phyloP scores from a whole-genome alignment of 2,113 vertebrate genomes.

The Galbula dea region DNA sequence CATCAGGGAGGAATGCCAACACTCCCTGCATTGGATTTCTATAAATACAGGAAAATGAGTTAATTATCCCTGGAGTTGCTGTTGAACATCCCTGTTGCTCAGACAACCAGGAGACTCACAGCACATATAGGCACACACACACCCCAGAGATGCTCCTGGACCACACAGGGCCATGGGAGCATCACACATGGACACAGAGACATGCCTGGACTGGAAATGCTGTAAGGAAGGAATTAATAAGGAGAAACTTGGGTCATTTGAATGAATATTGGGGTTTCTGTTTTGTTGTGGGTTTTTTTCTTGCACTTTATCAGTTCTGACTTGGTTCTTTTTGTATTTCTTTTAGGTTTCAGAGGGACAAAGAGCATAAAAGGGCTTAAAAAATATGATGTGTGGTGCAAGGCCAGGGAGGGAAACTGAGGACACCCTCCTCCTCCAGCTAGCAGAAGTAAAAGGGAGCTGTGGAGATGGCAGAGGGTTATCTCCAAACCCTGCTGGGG shows the following conservation, averaged over 20 bases:
- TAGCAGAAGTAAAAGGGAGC: neutral
- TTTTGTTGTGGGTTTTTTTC: neutral
- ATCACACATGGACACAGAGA: neutral
- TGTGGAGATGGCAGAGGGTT: neutral
- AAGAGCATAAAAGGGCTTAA: neutral
- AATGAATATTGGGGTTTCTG: neutral
- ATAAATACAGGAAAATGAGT: conserved; percentile 51
- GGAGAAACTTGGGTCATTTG: neutral
- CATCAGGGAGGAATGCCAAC: neutral
- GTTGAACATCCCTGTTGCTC: conserved; percentile 39
- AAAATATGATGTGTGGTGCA: neutral
- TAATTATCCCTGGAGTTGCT: conserved; percentile 39
- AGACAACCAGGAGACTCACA: neutral
- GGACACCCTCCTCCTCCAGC: neutral
- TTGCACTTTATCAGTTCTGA: neutral
- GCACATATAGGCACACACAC: neutral
- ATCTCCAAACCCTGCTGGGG: neutral
- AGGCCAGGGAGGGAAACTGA: neutral
- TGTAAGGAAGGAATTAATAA: neutral
- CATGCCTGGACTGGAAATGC: neutral
- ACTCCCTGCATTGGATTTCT: neutral
- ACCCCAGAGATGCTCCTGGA: neutral
- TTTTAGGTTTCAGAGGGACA: neutral
- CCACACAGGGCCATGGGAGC: neutral
- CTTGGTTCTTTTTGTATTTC: neutral